Conservation (phyloP, 2,113 vertebrate genomes). For the Caretta caretta region DNA sequence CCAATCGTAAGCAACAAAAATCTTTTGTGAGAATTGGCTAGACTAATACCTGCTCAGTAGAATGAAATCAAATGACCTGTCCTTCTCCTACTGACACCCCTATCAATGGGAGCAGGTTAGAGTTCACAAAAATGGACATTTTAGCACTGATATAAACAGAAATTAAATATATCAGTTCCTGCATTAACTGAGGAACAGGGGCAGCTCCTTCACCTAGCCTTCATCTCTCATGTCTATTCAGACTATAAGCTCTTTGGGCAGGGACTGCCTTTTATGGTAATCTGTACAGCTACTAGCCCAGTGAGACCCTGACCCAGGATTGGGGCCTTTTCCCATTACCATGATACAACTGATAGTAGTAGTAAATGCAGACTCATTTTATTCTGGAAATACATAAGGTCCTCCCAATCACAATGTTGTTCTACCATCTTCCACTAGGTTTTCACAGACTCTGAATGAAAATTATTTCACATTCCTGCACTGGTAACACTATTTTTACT, state of each 20-base stretch:
- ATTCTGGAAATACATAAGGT: background rate
- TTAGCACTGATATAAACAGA: background rate
- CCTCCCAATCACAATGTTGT: background rate
- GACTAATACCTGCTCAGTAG: background rate
- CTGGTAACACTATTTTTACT: background rate
- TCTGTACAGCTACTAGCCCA: background rate
- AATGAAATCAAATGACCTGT: background rate
- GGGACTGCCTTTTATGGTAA: background rate
- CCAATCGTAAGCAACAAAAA: background rate
- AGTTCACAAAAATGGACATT: background rate
- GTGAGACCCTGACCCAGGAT: background rate
- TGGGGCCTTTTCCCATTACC: background rate
- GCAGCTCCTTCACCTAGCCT: background rate
- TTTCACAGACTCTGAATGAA: background rate
- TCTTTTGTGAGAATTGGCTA: background rate
- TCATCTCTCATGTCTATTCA: background rate
- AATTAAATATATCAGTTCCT: background rate
- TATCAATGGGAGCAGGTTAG: background rate
- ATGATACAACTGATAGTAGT: background rate
- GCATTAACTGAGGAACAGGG: background rate
- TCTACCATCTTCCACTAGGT: background rate
- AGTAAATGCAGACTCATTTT: background rate
- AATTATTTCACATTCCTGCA: background rate
- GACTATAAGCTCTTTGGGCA: background rate
- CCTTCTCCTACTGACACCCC: background rate